Evolutionary conservation across 2,113 vertebrate genomes (phyloP).

Genomic region (Leptobrachium ailaonicum): DNA sequence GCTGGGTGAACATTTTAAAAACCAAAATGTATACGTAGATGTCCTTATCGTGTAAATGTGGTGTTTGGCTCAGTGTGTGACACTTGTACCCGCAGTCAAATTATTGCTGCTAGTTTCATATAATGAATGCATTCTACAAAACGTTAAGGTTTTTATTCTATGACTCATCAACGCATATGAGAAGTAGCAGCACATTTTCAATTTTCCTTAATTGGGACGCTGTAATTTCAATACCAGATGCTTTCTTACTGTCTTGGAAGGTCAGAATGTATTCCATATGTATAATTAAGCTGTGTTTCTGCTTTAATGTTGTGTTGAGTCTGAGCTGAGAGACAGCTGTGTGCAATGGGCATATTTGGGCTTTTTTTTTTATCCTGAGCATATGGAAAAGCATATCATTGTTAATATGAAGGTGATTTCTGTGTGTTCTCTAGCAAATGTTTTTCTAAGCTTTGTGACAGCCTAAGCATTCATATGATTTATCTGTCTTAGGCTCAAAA

Average conservation of each 20-base stretch:
- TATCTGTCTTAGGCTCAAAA: conserved; percentile 59
- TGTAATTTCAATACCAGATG: conserved; percentile 46
- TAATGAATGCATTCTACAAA: too few species aligned
- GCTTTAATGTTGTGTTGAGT: conserved; percentile 12
- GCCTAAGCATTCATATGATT: conserved; percentile 55
- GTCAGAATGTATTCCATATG: conserved; percentile 37
- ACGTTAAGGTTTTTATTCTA: background rate
- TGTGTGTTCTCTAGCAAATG: background rate
- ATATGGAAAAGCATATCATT: conserved; percentile 32
- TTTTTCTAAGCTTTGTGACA: conserved; percentile 15
- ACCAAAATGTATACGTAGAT: too few species aligned
- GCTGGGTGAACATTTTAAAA: too few species aligned
- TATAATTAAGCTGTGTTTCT: conserved; percentile 33
- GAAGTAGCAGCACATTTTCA: conserved; percentile 33
- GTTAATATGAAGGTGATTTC: conserved; percentile 29
- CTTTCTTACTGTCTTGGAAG: conserved; percentile 32
- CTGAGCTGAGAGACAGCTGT: conserved; percentile 36
- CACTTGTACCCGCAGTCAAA: too few species aligned
- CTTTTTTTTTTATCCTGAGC: conserved; percentile 8
- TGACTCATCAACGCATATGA: conserved; percentile 30
- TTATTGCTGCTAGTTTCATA: too few species aligned
- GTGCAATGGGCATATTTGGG: conserved; percentile 19
- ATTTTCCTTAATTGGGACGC: conserved; percentile 39
- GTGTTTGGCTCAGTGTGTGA: too few species aligned
- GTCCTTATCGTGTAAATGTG: too few species aligned